phyloP scores from a whole-genome alignment of 2,888 invertebrate species.

The Cryptophagus acutangulus region DNA sequence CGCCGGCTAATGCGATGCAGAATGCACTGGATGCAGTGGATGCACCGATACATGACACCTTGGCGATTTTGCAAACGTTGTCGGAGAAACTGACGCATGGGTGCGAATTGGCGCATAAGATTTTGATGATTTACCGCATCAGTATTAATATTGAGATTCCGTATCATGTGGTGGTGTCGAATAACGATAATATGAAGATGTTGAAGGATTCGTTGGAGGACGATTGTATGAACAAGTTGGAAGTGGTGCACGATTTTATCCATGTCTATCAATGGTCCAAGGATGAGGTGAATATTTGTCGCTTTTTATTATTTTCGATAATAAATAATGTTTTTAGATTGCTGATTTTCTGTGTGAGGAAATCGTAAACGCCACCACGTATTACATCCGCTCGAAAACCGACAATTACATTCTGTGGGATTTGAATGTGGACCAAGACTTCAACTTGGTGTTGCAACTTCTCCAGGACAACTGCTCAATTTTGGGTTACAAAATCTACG shows the following conservation, averaged over 20 bases:
- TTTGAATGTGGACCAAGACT: slow-evolving; percentile 47
- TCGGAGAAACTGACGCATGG: slow-evolving; percentile 53
- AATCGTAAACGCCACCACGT: slow-evolving; percentile 55
- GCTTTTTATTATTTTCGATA: too few relatives aligned
- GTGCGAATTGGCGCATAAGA: slow-evolving; percentile 50
- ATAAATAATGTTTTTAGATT: too few relatives aligned
- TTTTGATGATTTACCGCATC: slow-evolving; percentile 55
- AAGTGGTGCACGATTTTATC: slow-evolving; percentile 58
- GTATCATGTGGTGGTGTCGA: slow-evolving; percentile 53
- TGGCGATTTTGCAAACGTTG: slow-evolving; percentile 48
- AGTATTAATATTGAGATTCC: slow-evolving; percentile 55
- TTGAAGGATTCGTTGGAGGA: slow-evolving; percentile 52
- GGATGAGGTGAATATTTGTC: slow-evolving; percentile 43
- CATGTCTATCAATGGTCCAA: slow-evolving; percentile 53
- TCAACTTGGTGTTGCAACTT: slow-evolving; percentile 56
- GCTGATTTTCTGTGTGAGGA: slow-evolving; percentile 61
- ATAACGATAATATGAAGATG: slow-evolving; percentile 51
- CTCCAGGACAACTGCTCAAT: slow-evolving; percentile 56
- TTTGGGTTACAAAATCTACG: slow-evolving; percentile 54
- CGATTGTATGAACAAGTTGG: slow-evolving; percentile 54
- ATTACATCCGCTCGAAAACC: slow-evolving; percentile 47
- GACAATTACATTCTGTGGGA: slow-evolving; percentile 42
- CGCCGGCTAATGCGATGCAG: slow-evolving; percentile 19
- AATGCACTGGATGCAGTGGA: slow-evolving; percentile 23
- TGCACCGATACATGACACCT: slow-evolving; percentile 38